Percentiles rank a stretch among this genome's conserved stretches.
Conservation (phyloP, 2,888 invertebrate species). For the Anoncus sp. region DNA sequence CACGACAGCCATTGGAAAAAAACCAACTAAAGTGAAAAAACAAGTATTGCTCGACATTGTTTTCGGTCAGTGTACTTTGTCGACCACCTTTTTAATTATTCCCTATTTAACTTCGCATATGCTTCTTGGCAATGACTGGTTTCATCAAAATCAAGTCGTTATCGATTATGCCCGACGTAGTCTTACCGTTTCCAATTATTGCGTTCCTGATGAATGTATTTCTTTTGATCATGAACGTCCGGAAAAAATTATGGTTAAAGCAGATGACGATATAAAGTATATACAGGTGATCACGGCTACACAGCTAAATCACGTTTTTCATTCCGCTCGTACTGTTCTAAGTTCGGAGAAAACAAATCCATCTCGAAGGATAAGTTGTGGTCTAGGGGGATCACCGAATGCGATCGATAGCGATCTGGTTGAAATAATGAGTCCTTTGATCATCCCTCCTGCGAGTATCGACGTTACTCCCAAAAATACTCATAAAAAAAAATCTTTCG, state of each 20-base stretch:
- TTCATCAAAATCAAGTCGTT: not conserved
- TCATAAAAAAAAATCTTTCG: too few species aligned
- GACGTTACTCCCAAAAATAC: too few species aligned
- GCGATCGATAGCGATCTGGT: too few species aligned
- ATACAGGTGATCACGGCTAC: too few species aligned
- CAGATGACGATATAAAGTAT: too few species aligned
- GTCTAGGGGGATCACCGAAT: too few species aligned
- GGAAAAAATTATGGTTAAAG: not conserved
- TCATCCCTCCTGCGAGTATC: too few species aligned
- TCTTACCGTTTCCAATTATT: slow-evolving; percentile 3
- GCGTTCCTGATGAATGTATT: not conserved
- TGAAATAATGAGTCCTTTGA: too few species aligned
- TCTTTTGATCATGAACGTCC: slow-evolving; percentile 6
- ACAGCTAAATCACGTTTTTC: too few species aligned
- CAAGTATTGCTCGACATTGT: slow-evolving; percentile 44
- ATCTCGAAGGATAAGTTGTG: too few species aligned
- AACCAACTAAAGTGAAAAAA: slow-evolving; percentile 40
- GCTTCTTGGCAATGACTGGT: slow-evolving; percentile 58
- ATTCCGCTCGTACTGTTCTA: too few species aligned
- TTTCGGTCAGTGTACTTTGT: slow-evolving; percentile 2
- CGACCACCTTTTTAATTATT: slow-evolving; percentile 36
- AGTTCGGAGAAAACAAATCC: too few species aligned
- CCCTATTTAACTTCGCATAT: slow-evolving; percentile 38
- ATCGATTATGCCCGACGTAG: slow-evolving; percentile 36
- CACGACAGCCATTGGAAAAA: slow-evolving; percentile 53